phyloP scores from a whole-genome alignment of 1,140 invertebrate genomes.

The Penaeus vannamei region DNA sequence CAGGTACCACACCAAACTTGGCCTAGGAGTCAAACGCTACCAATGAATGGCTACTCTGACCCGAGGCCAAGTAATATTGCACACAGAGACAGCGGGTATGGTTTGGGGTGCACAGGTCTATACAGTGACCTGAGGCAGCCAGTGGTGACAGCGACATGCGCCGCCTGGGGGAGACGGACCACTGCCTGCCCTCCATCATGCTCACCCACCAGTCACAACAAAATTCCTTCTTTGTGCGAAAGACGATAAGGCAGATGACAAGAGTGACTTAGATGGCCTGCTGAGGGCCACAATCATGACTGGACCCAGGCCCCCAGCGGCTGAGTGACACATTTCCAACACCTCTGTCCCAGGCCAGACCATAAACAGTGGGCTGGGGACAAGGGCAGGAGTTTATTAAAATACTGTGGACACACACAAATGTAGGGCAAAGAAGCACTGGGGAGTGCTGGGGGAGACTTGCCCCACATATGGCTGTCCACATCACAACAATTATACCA shows the following conservation, averaged over 20 bases:
- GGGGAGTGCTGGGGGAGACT: conserved; percentile 62
- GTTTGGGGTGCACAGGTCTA: conserved; percentile 48
- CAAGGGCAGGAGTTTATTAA: conserved; percentile 26
- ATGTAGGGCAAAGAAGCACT: conserved; percentile 58
- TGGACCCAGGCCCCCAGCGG: conserved; percentile 60
- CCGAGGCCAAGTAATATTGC: conserved; percentile 58
- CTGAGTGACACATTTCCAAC: conserved; percentile 29
- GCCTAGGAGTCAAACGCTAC: conserved; percentile 37
- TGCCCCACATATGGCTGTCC: conserved; percentile 51
- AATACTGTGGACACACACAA: conserved; percentile 51
- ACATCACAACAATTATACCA: conserved; percentile 50
- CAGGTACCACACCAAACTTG: conserved; percentile 45
- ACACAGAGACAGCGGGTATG: conserved; percentile 60
- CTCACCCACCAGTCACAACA: conserved; percentile 60
- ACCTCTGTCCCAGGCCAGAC: conserved; percentile 30
- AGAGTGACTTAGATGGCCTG: conserved; percentile 49
- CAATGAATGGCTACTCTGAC: conserved; percentile 28
- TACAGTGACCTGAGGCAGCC: conserved; percentile 36
- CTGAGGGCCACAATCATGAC: conserved; percentile 64
- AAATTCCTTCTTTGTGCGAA: conserved; percentile 66
- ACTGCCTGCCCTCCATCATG: conserved; percentile 48
- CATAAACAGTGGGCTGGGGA: conserved; percentile 34
- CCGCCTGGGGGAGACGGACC: conserved; percentile 60
- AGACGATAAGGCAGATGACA: conserved; percentile 66
- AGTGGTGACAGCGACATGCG: conserved; percentile 51